Conservation (phyloP, 2,113 vertebrate species). For the Bubo blakistoni region DNA sequence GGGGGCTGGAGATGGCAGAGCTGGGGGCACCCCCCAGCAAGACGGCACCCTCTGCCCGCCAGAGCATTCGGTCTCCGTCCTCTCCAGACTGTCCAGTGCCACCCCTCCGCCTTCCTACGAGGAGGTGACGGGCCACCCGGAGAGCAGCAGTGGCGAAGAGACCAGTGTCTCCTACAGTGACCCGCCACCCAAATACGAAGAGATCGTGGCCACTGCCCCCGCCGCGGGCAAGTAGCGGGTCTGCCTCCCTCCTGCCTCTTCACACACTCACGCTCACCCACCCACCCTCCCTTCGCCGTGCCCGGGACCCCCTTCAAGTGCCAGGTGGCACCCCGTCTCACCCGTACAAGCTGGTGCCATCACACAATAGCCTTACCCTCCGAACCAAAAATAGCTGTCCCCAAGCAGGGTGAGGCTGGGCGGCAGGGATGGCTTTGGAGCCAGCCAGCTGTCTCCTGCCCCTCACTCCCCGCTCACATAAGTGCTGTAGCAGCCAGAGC, state of each 20-base stretch:
- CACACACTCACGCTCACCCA: not conserved
- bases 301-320: not conserved
- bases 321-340: not conserved
- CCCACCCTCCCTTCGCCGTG: not conserved
- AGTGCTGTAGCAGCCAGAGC: slow-evolving; percentile 38
- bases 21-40: slow-evolving; percentile 46
- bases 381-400: slow-evolving; percentile 38
- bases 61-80: slow-evolving; percentile 71
- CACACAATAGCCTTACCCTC: slow-evolving; percentile 75
- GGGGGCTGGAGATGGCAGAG: slow-evolving; percentile 40
- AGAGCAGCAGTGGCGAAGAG: slow-evolving; percentile 84
- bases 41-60: slow-evolving; percentile 77
- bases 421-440: not conserved
- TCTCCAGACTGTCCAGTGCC: slow-evolving; percentile 83
- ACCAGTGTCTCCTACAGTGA: slow-evolving; percentile 79
- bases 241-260: not conserved
- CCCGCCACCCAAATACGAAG: slow-evolving; percentile 87
- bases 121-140: slow-evolving; percentile 84
- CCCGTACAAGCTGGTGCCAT: slow-evolving; percentile 60
- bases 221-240: slow-evolving; percentile 44
- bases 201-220: slow-evolving; percentile 75
- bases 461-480: not conserved
- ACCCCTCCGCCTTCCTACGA: slow-evolving; percentile 88
- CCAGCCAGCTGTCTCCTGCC: not conserved
- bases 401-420: not conserved